Evolutionary conservation across 2,888 invertebrate species (phyloP).

Genomic region (Ormyrus thymus): DNA sequence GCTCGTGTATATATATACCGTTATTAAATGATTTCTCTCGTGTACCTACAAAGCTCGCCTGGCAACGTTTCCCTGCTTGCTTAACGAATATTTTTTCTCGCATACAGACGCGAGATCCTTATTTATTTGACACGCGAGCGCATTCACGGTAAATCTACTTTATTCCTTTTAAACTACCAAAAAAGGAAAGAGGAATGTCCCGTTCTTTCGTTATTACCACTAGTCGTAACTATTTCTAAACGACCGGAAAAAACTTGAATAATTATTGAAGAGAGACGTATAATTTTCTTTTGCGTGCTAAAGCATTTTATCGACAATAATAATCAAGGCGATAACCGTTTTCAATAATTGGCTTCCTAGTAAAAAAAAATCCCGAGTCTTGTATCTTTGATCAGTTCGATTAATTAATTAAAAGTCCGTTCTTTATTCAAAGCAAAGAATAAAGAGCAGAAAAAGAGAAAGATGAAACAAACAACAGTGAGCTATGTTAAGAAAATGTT

Average conservation of each 20-base stretch:
- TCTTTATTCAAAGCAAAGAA: constrained; percentile 1
- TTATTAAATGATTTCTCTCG: constrained; percentile 36
- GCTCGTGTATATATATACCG: constrained; percentile 2
- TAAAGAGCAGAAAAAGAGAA: not conserved
- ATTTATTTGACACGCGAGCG: constrained; percentile 32
- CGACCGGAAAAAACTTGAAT: not conserved
- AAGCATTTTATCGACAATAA: not conserved
- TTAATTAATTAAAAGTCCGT: constrained; percentile 30
- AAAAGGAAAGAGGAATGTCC: constrained; percentile 6
- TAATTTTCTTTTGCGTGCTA: not conserved
- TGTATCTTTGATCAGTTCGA: not conserved
- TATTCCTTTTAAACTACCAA: constrained; percentile 38
- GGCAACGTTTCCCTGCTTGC: constrained; percentile 12
- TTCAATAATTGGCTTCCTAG: constrained; percentile 8
- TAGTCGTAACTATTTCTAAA: constrained; percentile 13
- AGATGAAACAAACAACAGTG: constrained; percentile 7
- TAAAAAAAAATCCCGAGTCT: not conserved
- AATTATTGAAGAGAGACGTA: constrained; percentile 20
- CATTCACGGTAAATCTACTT: constrained; percentile 40
- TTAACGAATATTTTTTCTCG: constrained; percentile 31
- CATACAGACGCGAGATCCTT: constrained; percentile 42
- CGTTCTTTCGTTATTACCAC: constrained; percentile 4
- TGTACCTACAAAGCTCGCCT: constrained; percentile 10
- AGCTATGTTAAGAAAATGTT: constrained; percentile 21
- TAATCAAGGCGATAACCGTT: constrained; percentile 12